These are phyloP conservation scores for Luscinia luscinia DNA, from an alignment of 2,797 vertebrate species.

Conservation along the genomic window DNA sequence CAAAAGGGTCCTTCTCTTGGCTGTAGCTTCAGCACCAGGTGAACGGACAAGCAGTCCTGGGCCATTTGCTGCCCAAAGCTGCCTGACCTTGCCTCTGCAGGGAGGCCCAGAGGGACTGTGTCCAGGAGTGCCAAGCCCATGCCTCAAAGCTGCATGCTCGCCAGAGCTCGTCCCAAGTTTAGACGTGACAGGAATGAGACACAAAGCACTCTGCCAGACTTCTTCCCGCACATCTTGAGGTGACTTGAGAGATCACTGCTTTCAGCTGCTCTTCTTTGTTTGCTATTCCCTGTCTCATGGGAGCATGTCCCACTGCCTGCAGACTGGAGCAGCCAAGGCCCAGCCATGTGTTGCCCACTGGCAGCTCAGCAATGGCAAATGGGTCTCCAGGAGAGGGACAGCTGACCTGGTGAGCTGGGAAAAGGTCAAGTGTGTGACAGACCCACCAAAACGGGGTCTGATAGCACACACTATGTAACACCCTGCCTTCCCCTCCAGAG, in stretches of 20 bases:
- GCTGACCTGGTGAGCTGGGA: background rate
- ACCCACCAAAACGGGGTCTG: background rate
- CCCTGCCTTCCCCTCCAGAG: background rate
- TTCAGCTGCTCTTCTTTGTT: background rate
- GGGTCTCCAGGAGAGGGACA: background rate
- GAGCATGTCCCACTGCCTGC: accelerated
- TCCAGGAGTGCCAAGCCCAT: background rate
- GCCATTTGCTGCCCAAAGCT: background rate
- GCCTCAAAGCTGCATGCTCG: background rate
- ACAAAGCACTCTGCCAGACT: background rate
- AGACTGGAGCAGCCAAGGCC: background rate
- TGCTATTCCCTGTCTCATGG: background rate
- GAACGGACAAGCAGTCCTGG: background rate
- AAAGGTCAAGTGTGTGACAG: background rate
- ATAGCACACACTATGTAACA: accelerated
- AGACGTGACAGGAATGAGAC: background rate
- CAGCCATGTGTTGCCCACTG: background rate
- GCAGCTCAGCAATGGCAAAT: background rate
- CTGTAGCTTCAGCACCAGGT: background rate
- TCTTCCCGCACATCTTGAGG: background rate
- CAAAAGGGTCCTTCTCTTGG: background rate
- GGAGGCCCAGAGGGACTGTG: background rate
- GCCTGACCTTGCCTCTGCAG: background rate
- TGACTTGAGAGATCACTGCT: background rate
- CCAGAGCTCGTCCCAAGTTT: background rate